A percentile compares a stretch with the other conserved stretches of the same genome.
These are phyloP conservation scores for Trichopoda pennipes DNA, from an alignment of 2,888 invertebrate species.

Conservation along the genomic window DNA sequence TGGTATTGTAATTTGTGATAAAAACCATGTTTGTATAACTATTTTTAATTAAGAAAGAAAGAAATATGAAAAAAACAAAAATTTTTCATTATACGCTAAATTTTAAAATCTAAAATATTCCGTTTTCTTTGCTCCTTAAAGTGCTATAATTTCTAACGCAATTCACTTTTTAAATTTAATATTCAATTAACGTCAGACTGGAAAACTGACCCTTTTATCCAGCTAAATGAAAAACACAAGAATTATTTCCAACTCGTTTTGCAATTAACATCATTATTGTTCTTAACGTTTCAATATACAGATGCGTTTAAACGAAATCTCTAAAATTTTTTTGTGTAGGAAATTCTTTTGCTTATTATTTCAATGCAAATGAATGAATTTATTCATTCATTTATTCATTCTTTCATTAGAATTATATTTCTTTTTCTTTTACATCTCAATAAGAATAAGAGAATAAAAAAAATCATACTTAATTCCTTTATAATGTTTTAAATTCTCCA, in stretches of 20 bases:
- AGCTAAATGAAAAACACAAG: conserved; percentile 24
- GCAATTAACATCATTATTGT: conserved; percentile 62
- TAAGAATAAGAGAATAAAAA: conserved; percentile 6
- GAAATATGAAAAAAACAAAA: too few species aligned
- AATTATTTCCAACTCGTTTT: conserved; percentile 52
- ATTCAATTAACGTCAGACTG: neutral
- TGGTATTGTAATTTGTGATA: too few species aligned
- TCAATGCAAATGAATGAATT: conserved; percentile 52
- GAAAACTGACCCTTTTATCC: conserved; percentile 45
- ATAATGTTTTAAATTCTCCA: conserved; percentile 58
- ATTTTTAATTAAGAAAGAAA: too few species aligned
- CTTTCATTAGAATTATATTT: conserved; percentile 62
- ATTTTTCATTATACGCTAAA: too few species aligned
- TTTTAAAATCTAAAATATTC: neutral
- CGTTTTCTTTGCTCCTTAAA: neutral
- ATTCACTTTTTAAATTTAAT: neutral
- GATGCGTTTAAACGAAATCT: conserved; percentile 36
- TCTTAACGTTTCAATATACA: conserved; percentile 2
- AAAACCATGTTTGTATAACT: too few species aligned
- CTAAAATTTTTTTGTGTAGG: conserved; percentile 52
- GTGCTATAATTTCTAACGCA: neutral
- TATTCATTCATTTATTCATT: conserved; percentile 55
- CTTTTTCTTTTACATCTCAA: conserved; percentile 41
- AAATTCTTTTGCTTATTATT: conserved; percentile 59
- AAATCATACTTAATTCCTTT: conserved; percentile 55